Conservation (phyloP, 2,797 vertebrate species). For the Tangara arthus region DNA sequence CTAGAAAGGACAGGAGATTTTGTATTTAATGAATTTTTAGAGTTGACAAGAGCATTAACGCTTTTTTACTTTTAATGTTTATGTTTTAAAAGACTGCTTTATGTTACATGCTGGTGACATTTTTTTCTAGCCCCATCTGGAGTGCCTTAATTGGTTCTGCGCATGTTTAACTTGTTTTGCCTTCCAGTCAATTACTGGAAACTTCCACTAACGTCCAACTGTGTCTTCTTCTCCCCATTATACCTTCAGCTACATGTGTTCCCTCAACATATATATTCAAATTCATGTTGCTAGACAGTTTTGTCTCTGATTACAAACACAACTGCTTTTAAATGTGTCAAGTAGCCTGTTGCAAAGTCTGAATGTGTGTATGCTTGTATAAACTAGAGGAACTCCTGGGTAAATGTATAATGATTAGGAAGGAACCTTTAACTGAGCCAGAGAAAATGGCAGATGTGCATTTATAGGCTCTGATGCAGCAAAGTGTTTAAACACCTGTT, state of each 20-base stretch:
- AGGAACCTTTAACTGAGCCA: background rate
- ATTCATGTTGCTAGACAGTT: background rate
- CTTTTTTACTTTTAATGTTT: background rate
- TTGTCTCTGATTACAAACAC: constrained; percentile 6
- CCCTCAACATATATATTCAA: background rate
- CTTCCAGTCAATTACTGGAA: background rate
- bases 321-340: constrained; percentile 43
- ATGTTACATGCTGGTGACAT: background rate
- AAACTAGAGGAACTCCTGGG: constrained; percentile 1
- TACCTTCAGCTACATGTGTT: background rate
- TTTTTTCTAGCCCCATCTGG: background rate
- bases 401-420: constrained; percentile 23
- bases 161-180: background rate
- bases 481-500: constrained; percentile 59
- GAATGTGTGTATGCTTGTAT: background rate
- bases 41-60: background rate
- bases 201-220: background rate
- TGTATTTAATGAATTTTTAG: background rate
- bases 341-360: constrained; percentile 35
- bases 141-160: background rate
- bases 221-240: background rate
- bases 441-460: constrained; percentile 8
- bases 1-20: background rate
- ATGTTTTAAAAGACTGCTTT: background rate
- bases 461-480: constrained; percentile 32